Base-by-base conservation (phyloP, 2,888 invertebrate genomes). In the Cryptus viduatorius region DNA sequence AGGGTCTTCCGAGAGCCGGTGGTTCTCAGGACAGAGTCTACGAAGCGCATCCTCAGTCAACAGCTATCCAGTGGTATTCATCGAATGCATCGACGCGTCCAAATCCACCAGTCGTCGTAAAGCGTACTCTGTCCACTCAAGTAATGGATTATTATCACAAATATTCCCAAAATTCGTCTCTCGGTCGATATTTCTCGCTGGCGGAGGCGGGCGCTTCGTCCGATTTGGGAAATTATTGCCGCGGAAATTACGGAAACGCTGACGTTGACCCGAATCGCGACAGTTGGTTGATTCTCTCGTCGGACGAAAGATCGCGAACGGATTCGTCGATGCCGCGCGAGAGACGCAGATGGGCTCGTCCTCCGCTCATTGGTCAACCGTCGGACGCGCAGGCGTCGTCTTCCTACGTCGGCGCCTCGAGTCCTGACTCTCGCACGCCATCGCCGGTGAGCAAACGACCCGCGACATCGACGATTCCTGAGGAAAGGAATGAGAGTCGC, bases 121-220 rank as follows among this genome's bases (percentile, higher is more conserved):
- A 87, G 79, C 90, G 77, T 80, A 89, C 89, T 10, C 87, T 93
- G 0, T 93, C 92, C 0, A 86, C 91, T 0, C 92, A 93, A 88
- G 93, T 93, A 42, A 92, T 96, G 88, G 96, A 96, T 90, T 97
- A 97, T 92, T 97, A 96, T 90, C 94, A 95, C 89, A 96, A 96
- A 90, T 96, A 96, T 93, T 96, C 96, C 1, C 95, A 95, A 87
- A 96, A 95, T 89, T 94, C 95, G 46, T 95, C 96, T 91, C 94
- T 97, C 87, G 95, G 96, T 81, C 96, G 96, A 89, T 97, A 96
- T 92, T 96, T 97, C 93, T 95, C 92, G 3, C 82, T 91, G 44
- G 90, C 92, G 0, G 77, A 88, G 48, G 44, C 87, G 0, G 90
- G 84, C 69, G 73, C 88, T n/a, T 75, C 89, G 0, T 81, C 87